phyloP scores from a whole-genome alignment of 2,888 invertebrate genomes.

The Megamerina dolium region DNA sequence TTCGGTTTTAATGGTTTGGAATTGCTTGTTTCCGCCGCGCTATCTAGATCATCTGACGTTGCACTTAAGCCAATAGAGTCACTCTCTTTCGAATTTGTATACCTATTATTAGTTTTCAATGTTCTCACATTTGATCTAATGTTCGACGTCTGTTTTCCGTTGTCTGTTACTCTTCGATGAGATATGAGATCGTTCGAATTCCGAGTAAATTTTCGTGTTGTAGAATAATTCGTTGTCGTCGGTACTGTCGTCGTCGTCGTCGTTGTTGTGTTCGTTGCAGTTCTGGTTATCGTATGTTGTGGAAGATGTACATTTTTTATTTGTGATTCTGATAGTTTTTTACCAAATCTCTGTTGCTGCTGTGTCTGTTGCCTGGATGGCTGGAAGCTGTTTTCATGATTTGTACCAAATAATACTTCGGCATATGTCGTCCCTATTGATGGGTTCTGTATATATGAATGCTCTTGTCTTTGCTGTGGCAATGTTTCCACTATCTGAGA shows the following conservation, averaged over 20 bases:
- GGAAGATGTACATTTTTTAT: not conserved
- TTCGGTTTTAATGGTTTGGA: slow-evolving; percentile 18
- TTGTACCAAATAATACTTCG: slow-evolving; percentile 43
- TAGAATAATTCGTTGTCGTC: slow-evolving; percentile 15
- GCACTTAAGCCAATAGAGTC: too few relatives aligned
- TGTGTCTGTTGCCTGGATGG: slow-evolving; percentile 51
- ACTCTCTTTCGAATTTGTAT: too few relatives aligned
- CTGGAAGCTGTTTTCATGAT: slow-evolving; percentile 49
- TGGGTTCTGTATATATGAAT: not conserved
- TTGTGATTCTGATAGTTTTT: not conserved
- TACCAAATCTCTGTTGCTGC: too few relatives aligned
- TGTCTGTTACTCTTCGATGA: slow-evolving; percentile 17
- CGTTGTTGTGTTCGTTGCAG: slow-evolving; percentile 24
- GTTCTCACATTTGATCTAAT: too few relatives aligned
- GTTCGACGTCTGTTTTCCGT: slow-evolving; percentile 16
- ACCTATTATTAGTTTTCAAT: too few relatives aligned
- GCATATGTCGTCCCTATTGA: slow-evolving; percentile 39
- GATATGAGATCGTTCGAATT: too few relatives aligned
- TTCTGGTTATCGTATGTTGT: slow-evolving; percentile 37
- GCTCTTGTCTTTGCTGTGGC: slow-evolving; percentile 15
- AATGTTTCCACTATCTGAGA: slow-evolving; percentile 16
- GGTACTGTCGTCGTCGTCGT: slow-evolving; percentile 26
- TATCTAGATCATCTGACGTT: too few relatives aligned
- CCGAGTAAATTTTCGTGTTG: too few relatives aligned
- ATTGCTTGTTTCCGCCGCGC: too few relatives aligned